A percentile compares a stretch with the other conserved stretches of the same genome.
phyloP scores from a whole-genome alignment of 2,888 invertebrate species.

The Hypselothyrea guttata region DNA sequence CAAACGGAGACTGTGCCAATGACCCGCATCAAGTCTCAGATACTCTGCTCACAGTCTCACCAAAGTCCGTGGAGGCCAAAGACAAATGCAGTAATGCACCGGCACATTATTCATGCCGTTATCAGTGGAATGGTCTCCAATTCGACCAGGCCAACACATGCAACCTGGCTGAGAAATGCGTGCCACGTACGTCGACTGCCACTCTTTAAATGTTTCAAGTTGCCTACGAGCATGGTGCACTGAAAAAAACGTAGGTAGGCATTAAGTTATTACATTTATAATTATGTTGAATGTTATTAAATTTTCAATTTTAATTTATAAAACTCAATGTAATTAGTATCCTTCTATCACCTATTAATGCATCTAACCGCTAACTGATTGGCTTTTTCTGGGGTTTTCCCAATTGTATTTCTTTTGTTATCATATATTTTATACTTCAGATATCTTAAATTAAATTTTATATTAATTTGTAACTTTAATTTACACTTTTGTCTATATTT shows the following conservation, averaged over 20 bases:
- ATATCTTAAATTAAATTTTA: too few relatives aligned
- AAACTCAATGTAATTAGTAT: too few relatives aligned
- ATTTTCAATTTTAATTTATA: too few relatives aligned
- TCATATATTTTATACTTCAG: too few relatives aligned
- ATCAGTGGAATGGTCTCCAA: slow-evolving; percentile 63
- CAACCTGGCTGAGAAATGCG: slow-evolving; percentile 51
- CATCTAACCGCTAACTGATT: too few relatives aligned
- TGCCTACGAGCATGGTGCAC: slow-evolving; percentile 19
- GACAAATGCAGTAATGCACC: slow-evolving; percentile 75
- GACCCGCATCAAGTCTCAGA: slow-evolving; percentile 60
- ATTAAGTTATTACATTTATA: too few relatives aligned
- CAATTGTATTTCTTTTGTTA: too few relatives aligned
- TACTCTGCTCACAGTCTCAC: slow-evolving; percentile 7
- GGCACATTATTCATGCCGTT: slow-evolving; percentile 76
- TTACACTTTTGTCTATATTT: too few relatives aligned
- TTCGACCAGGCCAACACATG: slow-evolving; percentile 28
- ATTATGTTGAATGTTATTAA: too few relatives aligned
- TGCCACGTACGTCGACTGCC: slow-evolving; percentile 35
- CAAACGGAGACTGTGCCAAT: slow-evolving; percentile 60
- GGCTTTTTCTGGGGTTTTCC: too few relatives aligned
- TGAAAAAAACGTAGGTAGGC: neutral
- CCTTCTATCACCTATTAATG: too few relatives aligned
- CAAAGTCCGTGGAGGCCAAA: slow-evolving; percentile 43
- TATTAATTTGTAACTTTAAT: too few relatives aligned
- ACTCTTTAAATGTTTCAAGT: slow-evolving; percentile 30